Evolutionary conservation across 2,797 vertebrate species (phyloP).

Genomic region (Myotis vivesi): DNA sequence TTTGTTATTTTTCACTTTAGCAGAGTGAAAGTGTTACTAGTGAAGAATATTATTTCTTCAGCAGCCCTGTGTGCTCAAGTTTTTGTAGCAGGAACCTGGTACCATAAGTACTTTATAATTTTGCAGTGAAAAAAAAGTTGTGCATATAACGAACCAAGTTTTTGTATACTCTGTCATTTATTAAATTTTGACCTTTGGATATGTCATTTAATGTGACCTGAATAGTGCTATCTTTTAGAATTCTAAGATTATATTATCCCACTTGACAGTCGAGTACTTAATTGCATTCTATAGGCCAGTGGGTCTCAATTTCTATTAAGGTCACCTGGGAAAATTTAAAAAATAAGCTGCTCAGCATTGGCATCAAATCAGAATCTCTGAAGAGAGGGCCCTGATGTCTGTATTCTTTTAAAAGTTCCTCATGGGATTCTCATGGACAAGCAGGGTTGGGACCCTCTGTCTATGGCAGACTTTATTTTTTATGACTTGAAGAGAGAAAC

Average conservation of each 20-base stretch:
- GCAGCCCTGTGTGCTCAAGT: not conserved
- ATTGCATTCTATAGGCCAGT: constrained; percentile 46
- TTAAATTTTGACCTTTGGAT: constrained; percentile 53
- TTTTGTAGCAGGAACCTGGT: not conserved
- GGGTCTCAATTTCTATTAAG: constrained; percentile 65
- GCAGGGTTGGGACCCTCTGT: not conserved
- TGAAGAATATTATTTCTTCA: constrained; percentile 53
- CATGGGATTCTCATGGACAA: not conserved
- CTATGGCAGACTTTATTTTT: not conserved
- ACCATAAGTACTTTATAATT: not conserved
- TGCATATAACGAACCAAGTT: constrained; percentile 40
- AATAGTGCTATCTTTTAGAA: constrained; percentile 51
- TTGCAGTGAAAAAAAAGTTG: constrained; percentile 40
- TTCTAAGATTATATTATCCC: constrained; percentile 54
- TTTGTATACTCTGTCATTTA: constrained; percentile 9
- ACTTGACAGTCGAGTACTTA: constrained; percentile 65
- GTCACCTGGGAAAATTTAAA: constrained; percentile 39
- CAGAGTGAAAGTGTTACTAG: not conserved
- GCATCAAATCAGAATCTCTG: constrained; percentile 16
- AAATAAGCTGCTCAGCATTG: not conserved
- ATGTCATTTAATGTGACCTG: constrained; percentile 63
- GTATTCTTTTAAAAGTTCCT: not conserved
- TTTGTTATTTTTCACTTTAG: constrained; percentile 49
- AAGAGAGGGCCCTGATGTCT: not conserved
- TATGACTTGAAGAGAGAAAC: not conserved